A percentile compares a stretch with the other conserved stretches of the same genome.
Evolutionary conservation across 2,113 vertebrate species (phyloP).

Genomic region (Atrichornis clamosus): DNA sequence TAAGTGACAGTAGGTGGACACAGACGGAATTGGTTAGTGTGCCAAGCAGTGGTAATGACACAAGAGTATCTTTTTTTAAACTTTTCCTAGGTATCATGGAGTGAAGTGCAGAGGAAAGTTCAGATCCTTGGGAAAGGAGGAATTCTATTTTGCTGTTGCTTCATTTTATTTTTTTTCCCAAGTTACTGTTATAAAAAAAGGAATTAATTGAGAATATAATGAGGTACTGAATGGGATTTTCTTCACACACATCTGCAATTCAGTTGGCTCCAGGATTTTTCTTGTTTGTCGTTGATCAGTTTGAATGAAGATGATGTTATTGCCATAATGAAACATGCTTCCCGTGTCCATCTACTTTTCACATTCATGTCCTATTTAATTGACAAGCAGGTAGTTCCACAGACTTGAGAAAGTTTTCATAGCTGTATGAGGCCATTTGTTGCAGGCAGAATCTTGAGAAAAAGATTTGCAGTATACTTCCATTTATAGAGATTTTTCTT

Average conservation of each 20-base stretch:
- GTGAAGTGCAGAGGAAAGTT: background rate
- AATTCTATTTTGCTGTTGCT: background rate
- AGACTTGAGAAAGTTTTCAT: background rate
- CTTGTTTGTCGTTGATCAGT: background rate
- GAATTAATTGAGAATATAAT: background rate
- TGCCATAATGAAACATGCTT: rapidly evolving
- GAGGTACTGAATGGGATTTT: background rate
- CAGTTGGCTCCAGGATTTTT: background rate
- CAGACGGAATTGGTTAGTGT: background rate
- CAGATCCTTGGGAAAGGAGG: background rate
- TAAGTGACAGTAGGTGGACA: background rate
- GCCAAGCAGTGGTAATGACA: background rate
- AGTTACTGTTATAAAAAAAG: background rate
- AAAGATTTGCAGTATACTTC: background rate
- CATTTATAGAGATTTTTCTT: background rate
- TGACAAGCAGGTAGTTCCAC: background rate
- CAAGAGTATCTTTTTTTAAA: background rate
- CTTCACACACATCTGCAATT: background rate
- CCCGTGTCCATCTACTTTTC: background rate
- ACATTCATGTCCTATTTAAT: background rate
- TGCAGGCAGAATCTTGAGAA: background rate
- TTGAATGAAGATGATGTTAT: background rate
- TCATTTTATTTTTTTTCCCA: background rate
- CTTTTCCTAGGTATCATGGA: background rate
- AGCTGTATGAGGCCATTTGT: background rate